A percentile compares a stretch with the other conserved stretches of the same genome.
Evolutionary conservation across 2,888 invertebrate species (phyloP).

Genomic region (Torymus aiolomorphi): DNA sequence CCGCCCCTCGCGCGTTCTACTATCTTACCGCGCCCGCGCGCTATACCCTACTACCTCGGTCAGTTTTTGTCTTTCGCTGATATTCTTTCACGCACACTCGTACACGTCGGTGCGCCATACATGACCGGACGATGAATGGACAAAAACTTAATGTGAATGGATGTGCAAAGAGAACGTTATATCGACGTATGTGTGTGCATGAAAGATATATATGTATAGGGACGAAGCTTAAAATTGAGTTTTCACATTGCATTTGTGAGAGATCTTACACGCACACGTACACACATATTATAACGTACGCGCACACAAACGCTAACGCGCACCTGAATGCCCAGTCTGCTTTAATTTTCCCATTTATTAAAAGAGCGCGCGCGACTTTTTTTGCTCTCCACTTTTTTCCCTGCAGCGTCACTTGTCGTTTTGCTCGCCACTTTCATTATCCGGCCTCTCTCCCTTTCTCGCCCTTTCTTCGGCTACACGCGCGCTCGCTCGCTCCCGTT

Average conservation of each 20-base stretch:
- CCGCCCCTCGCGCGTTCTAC: not conserved
- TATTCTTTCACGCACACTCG: too few species aligned
- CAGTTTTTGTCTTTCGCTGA: too few species aligned
- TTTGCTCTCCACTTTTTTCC: not conserved
- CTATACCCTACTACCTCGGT: too few species aligned
- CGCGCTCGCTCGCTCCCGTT: not conserved
- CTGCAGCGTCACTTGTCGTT: not conserved
- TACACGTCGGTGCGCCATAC: too few species aligned
- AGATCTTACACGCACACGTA: not conserved
- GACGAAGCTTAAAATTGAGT: too few species aligned
- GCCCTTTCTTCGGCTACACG: not conserved
- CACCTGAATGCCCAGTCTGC: not conserved
- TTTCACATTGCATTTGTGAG: too few species aligned
- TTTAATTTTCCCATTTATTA: slow-evolving; percentile 47
- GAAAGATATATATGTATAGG: too few species aligned
- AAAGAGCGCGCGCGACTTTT: not conserved
- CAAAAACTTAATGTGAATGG: too few species aligned
- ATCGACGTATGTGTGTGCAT: too few species aligned
- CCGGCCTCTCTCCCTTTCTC: not conserved
- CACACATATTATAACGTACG: not conserved
- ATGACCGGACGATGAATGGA: too few species aligned
- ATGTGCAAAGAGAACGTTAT: too few species aligned
- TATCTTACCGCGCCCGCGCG: not conserved
- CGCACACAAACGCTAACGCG: not conserved
- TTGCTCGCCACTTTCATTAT: slow-evolving; percentile 4